Percentiles rank a stretch among this genome's conserved stretches.
phyloP scores from a whole-genome alignment of 1,140 invertebrate species.

The Magallana angulata region DNA sequence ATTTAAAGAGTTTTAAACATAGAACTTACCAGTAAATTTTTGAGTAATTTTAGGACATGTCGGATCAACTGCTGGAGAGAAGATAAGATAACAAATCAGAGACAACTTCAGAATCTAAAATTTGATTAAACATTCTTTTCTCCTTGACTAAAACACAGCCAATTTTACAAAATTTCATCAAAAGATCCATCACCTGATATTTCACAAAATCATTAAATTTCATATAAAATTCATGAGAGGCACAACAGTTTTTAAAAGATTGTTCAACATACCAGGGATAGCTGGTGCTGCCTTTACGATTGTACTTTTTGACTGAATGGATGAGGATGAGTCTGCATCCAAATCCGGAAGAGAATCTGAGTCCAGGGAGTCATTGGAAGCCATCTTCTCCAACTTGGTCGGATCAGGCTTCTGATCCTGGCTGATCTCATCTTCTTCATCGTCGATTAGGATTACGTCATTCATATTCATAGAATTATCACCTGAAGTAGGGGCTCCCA shows the following conservation, averaged over 20 bases:
- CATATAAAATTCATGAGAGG: no score
- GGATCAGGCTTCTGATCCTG: background rate
- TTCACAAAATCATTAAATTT: background rate
- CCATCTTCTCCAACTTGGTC: background rate
- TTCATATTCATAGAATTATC: background rate
- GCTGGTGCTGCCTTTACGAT: conserved; percentile 28
- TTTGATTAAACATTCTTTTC: background rate
- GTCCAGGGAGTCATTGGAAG: conserved; percentile 46
- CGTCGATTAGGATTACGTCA: conserved; percentile 48
- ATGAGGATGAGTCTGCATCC: conserved; percentile 35
- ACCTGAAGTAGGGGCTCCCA: conserved; percentile 38
- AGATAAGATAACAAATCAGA: background rate
- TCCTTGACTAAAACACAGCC: no score
- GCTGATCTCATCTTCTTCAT: conserved; percentile 57
- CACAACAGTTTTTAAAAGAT: background rate
- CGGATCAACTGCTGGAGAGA: background rate
- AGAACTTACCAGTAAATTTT: conserved; percentile 21
- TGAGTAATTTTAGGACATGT: background rate
- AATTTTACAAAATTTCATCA: no score
- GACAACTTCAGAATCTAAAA: background rate
- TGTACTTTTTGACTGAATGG: background rate
- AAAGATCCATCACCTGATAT: background rate
- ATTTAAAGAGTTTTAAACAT: background rate
- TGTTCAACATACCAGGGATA: background rate
- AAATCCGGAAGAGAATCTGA: conserved; percentile 55